Base-by-base conservation (phyloP, 2,797 vertebrate genomes). In the Pampus argenteus region DNA sequence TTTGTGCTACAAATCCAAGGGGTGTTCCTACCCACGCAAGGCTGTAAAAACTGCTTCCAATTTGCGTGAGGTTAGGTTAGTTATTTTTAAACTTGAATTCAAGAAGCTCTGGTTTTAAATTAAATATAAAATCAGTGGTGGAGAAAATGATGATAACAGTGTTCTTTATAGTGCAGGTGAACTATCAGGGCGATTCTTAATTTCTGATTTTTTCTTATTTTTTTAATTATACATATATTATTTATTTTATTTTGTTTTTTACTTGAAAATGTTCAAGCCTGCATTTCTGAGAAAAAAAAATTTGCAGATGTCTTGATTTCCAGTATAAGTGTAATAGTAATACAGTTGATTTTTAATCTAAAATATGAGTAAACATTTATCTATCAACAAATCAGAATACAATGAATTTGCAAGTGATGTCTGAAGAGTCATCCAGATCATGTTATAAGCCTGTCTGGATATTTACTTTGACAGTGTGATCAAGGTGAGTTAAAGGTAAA, bases 1-100 rank as follows among this genome's bases (percentile, higher is more conserved):
- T 42, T 10, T 29, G 9, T 29, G 44, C 22, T 61, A 28, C 47
- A 56, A 17, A 48, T 59, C 20, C 28, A 42, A 71, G 55, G 13
- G 14, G 5, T 23, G 28, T 44, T 26, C 22, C 22, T 15, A 18
- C 17, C 13, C 6, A 13, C 42, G 28, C 22, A 26, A 31, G 5
- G 18, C 4, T 29, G 36, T 4, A 65, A 50, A 3, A 44, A 29
- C 18, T 31, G 18, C 10, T 31, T 10, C 28, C 1, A 22, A 11
- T 42, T 20, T 26, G 34, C 31, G 29, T 20, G 63, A 38, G 15
- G 11, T 15, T 14, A 38, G 26, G 38, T 44, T 2, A 36, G 1
- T 8, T 8, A 1, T 29, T 22, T 28, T 28, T 11, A 42, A 26
- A 26, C 13, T 23, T 60, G 40, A 31, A 13, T 8, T 56, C 1